Evolutionary conservation across 2,888 invertebrate species (phyloP).

Genomic region (Meteorus cinctellus): DNA sequence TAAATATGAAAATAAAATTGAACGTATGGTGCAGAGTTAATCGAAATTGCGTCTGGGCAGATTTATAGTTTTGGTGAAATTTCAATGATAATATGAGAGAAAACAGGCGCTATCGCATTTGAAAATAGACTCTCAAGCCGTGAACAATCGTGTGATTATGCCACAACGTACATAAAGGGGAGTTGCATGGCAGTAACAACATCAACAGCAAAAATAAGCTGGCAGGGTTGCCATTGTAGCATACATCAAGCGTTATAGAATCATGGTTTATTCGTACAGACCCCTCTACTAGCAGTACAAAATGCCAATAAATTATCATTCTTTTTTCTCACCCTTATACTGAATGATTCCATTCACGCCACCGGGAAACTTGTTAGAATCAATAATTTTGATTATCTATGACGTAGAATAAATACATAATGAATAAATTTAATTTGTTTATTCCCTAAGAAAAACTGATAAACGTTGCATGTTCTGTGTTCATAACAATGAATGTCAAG

Average conservation of each 20-base stretch:
- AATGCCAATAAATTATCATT: conserved; percentile 55
- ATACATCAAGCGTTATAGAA: conserved; percentile 41
- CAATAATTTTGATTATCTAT: conserved; percentile 16
- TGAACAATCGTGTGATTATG: conserved; percentile 54
- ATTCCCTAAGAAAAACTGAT: background rate
- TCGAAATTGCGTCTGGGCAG: background rate
- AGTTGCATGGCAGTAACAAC: background rate
- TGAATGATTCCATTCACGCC: conserved; percentile 1
- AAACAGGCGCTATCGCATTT: conserved; percentile 30
- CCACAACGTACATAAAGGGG: conserved; percentile 41
- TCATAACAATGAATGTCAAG: background rate
- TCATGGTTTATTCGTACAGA: conserved; percentile 45
- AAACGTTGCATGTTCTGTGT: background rate
- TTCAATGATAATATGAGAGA: background rate
- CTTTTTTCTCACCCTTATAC: conserved; percentile 35
- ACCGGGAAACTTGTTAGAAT: conserved; percentile 5
- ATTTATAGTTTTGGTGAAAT: conserved; percentile 8
- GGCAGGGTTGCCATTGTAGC: conserved; percentile 27
- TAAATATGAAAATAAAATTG: background rate
- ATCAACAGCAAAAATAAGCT: conserved; percentile 14
- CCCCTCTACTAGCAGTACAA: conserved; percentile 45
- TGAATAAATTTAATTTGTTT: background rate
- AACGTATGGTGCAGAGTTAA: background rate
- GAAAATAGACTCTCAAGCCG: conserved; percentile 50
- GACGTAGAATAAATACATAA: background rate